Percentiles rank a stretch among this genome's conserved stretches.
Evolutionary conservation across 2,888 invertebrate species (phyloP).

Genomic region (Caenorhabditis becei): DNA sequence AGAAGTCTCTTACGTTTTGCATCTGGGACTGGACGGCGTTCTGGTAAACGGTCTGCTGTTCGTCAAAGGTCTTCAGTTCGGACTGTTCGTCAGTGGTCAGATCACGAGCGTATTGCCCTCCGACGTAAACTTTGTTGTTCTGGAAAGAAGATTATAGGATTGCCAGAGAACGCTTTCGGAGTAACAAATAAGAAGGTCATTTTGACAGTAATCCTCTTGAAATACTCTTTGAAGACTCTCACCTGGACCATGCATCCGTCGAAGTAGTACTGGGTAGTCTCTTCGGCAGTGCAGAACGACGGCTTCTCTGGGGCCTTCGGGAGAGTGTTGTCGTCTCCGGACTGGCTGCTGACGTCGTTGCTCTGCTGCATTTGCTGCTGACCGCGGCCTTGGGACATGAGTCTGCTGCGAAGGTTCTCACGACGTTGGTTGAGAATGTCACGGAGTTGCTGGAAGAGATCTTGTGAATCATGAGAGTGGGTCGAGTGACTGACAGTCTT

Average conservation of each 20-base stretch:
- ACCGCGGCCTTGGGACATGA: conserved; percentile 30
- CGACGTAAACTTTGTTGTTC: conserved; percentile 80
- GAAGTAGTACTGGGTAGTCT: conserved; percentile 80
- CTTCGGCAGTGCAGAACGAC: conserved; percentile 79
- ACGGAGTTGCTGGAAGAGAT: conserved; percentile 57
- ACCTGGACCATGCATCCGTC: conserved; percentile 79
- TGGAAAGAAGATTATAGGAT: conserved; percentile 59
- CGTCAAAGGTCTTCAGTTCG: conserved; percentile 77
- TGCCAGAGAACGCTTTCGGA: conserved; percentile 18
- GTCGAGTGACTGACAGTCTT: conserved; percentile 64
- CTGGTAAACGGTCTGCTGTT: conserved; percentile 73
- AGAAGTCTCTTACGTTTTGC: conserved; percentile 62
- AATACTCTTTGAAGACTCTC: conserved; percentile 9
- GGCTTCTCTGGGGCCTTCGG: conserved; percentile 76
- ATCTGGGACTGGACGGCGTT: conserved; percentile 72
- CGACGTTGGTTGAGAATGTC: conserved; percentile 58
- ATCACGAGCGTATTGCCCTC: conserved; percentile 78
- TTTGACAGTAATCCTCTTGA: conserved; percentile 16
- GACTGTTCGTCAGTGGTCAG: conserved; percentile 71
- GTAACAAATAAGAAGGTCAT: conserved; percentile 24
- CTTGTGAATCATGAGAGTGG: background rate
- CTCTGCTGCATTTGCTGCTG: conserved; percentile 48
- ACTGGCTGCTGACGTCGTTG: conserved; percentile 43
- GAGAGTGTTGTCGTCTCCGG: conserved; percentile 31
- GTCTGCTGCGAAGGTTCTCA: conserved; percentile 48